A percentile compares a stretch with the other conserved stretches of the same genome.
phyloP scores from a whole-genome alignment of 2,113 vertebrate genomes.

The Esox niger region DNA sequence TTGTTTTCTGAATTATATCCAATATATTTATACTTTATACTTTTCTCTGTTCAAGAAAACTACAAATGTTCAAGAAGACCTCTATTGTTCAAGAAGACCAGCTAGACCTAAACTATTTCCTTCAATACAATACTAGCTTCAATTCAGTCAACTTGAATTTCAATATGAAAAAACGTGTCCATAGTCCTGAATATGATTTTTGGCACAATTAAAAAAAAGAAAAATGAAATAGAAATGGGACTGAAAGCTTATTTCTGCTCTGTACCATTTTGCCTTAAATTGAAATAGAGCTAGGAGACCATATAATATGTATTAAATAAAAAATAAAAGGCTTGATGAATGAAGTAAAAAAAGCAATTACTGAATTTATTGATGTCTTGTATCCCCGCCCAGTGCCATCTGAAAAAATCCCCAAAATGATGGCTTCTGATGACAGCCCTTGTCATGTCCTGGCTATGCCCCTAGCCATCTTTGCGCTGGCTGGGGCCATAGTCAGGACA shows the following conservation, averaged over 20 bases:
- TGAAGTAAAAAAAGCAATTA: too few species aligned
- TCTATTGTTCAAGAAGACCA: background rate
- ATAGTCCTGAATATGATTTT: background rate
- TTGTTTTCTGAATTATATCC: too few species aligned
- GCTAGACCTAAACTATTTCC: background rate
- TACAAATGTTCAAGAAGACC: background rate
- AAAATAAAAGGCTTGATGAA: too few species aligned
- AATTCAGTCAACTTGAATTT: background rate
- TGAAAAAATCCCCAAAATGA: background rate
- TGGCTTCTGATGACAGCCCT: background rate
- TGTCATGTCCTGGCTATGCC: too few species aligned
- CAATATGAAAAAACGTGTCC: too few species aligned
- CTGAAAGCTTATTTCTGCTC: background rate
- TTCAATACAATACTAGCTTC: background rate
- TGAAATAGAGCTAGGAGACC: background rate
- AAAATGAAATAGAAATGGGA: background rate
- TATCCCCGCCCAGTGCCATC: background rate
- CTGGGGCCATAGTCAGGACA: too few species aligned
- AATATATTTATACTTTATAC: too few species aligned
- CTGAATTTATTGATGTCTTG: too few species aligned
- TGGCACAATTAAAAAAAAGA: background rate
- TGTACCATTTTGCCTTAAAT: background rate
- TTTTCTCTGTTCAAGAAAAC: too few species aligned
- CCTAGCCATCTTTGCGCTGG: too few species aligned
- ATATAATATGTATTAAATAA: background rate